Conservation (phyloP, 2,113 vertebrate genomes). For the Oreamnos americanus region DNA sequence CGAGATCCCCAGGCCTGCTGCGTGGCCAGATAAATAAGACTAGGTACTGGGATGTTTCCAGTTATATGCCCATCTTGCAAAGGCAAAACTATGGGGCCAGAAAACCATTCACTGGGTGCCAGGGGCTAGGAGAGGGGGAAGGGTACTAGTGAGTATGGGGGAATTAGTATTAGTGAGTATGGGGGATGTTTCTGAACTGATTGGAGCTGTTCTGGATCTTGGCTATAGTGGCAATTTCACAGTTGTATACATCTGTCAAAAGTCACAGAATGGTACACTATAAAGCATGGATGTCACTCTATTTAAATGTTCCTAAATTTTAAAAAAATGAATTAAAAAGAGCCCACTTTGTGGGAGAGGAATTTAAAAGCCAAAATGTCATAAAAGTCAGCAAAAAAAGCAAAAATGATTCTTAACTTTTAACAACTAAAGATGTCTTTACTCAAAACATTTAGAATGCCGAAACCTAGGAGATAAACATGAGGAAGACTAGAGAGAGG, state of each 20-base stretch:
- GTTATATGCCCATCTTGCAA: background rate
- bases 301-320: too few species aligned
- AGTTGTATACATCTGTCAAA: background rate
- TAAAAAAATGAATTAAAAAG: too few species aligned
- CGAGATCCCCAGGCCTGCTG: background rate
- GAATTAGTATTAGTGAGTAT: background rate
- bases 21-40: background rate
- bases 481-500: too few species aligned
- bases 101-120: background rate
- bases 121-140: background rate
- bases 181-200: background rate
- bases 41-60: background rate
- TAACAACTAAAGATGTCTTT: too few species aligned
- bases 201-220: background rate
- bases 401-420: too few species aligned
- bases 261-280: background rate
- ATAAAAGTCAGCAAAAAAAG: too few species aligned
- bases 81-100: background rate
- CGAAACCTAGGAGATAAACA: too few species aligned
- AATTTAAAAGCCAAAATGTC: too few species aligned
- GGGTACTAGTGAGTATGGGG: background rate
- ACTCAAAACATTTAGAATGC: too few species aligned
- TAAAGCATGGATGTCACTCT: too few species aligned
- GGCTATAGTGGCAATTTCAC: background rate
- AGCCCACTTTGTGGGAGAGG: too few species aligned